Evolutionary conservation across 2,797 vertebrate genomes (phyloP).

Genomic region (Trichosurus vulpecula): DNA sequence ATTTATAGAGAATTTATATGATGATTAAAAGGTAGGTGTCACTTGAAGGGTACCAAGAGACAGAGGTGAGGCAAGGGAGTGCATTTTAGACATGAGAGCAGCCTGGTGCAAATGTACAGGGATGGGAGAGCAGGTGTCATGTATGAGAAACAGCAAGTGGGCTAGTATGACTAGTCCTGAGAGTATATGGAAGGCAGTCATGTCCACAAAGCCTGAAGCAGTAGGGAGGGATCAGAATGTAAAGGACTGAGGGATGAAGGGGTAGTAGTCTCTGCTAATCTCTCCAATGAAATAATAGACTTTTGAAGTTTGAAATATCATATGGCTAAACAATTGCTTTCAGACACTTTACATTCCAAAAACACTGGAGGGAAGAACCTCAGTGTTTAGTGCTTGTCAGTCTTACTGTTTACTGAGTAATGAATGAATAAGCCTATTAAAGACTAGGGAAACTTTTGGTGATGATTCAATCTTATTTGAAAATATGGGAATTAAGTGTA

Average conservation of each 20-base stretch:
- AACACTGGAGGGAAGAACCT: conserved; percentile 9
- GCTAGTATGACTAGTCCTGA: background rate
- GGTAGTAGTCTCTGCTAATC: background rate
- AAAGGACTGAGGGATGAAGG: background rate
- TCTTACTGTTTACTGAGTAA: conserved; percentile 25
- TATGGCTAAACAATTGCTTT: conserved; percentile 2
- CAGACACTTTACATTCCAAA: conserved; percentile 19
- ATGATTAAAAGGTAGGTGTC: background rate
- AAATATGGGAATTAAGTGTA: conserved; percentile 6
- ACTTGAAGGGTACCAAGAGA: background rate
- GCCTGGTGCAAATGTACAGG: background rate
- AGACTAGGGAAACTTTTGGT: conserved; percentile 21
- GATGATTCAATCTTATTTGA: background rate
- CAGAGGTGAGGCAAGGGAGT: background rate
- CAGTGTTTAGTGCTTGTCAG: conserved; percentile 2
- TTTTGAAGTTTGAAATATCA: background rate
- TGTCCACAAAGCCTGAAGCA: background rate
- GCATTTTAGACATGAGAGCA: background rate
- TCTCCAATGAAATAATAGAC: background rate
- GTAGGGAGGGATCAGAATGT: background rate
- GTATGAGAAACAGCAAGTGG: background rate
- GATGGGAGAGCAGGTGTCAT: background rate
- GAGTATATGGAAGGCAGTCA: background rate
- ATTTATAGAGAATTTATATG: background rate
- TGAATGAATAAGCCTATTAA: background rate